Conservation (phyloP, 2,888 invertebrate species). For the Dolomedes plantarius region DNA sequence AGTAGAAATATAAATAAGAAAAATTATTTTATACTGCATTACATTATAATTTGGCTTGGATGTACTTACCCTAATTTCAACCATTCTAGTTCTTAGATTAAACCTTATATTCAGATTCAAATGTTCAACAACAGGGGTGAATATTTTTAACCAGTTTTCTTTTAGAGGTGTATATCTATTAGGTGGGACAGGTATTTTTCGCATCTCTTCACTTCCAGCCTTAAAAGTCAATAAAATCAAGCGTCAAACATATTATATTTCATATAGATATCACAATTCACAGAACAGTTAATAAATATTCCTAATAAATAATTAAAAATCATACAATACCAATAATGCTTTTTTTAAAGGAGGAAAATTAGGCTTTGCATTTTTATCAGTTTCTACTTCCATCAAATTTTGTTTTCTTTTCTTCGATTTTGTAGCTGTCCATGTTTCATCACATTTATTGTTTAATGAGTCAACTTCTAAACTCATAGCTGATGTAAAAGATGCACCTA, state of each 20-base stretch:
- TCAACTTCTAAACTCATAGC: not conserved
- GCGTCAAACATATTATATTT: too few relatives aligned
- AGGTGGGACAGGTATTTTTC: slow-evolving; percentile 87
- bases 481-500: too few relatives aligned
- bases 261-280: too few relatives aligned
- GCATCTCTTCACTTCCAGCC: slow-evolving; percentile 73
- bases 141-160: slow-evolving; percentile 97
- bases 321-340: slow-evolving; percentile 22
- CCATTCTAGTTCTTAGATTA: slow-evolving; percentile 92
- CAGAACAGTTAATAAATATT: too few relatives aligned
- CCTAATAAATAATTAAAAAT: not conserved
- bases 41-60: too few relatives aligned
- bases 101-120: slow-evolving; percentile 94
- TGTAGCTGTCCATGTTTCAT: slow-evolving; percentile 17
- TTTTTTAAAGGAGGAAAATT: slow-evolving; percentile 53
- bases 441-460: not conserved
- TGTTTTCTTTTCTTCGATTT: slow-evolving; percentile 53
- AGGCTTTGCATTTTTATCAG: slow-evolving; percentile 24
- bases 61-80: slow-evolving; percentile 84
- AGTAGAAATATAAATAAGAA: too few relatives aligned
- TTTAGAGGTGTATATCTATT: slow-evolving; percentile 96
- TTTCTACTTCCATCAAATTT: slow-evolving; percentile 42
- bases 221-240: slow-evolving; percentile 3
- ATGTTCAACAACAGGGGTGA: slow-evolving; percentile 96
- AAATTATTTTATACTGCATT: too few relatives aligned